A percentile compares a stretch with the other conserved stretches of the same genome.
These are phyloP conservation scores for Castor canadensis DNA, from an alignment of 2,113 vertebrate genomes.

Conservation along the genomic window DNA sequence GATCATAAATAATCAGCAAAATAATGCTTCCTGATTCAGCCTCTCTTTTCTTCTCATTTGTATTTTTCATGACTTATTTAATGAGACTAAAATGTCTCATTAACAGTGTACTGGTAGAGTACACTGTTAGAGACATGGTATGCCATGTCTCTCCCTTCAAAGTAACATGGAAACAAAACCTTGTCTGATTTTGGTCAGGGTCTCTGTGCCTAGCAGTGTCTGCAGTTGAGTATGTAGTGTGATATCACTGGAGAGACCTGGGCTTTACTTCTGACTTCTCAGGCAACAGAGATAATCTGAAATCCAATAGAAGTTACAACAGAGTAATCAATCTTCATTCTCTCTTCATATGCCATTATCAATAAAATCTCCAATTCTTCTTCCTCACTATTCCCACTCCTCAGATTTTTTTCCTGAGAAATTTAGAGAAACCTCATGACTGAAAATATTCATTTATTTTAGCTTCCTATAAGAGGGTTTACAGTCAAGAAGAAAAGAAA, in stretches of 20 bases:
- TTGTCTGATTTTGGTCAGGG: background rate
- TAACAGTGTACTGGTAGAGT: too few species aligned
- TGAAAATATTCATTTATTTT: conserved; percentile 45
- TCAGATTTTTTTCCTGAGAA: background rate
- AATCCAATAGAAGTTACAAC: conserved; percentile 39
- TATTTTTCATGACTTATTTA: background rate
- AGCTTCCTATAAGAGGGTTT: background rate
- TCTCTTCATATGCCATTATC: conserved; percentile 42
- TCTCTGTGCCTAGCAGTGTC: background rate
- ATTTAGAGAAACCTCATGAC: conserved; percentile 7
- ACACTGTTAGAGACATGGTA: background rate
- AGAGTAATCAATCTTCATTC: conserved; percentile 59
- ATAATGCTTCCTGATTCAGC: background rate
- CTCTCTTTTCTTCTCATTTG: background rate
- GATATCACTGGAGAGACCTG: background rate
- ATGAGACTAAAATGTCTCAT: too few species aligned
- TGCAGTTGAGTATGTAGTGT: background rate
- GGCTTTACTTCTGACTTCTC: background rate
- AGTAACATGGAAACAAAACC: background rate
- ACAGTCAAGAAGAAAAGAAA: conserved; percentile 27
- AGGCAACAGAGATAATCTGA: conserved; percentile 56
- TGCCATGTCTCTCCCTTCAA: background rate
- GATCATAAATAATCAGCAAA: conserved; percentile 59
- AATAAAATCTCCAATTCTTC: conserved; percentile 13
- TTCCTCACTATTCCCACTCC: background rate